Evolutionary conservation across 2,888 invertebrate species (phyloP), one percentile per base, ranked within the genome.

Genomic region (Limnephilus auricula): DNA sequence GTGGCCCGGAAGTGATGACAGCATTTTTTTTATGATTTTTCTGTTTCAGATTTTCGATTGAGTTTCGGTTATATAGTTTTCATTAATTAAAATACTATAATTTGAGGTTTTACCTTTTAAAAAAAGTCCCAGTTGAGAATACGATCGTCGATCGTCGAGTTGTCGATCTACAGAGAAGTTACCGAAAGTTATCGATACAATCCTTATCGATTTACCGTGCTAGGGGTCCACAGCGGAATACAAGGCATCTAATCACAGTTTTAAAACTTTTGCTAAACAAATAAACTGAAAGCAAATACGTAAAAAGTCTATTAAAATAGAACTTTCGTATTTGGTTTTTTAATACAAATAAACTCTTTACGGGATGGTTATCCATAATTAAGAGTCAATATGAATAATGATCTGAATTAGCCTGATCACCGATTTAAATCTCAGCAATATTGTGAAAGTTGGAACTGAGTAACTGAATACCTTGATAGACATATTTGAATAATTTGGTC

Each of bases 381-480:
- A n/a, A 9, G 25, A 25, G 65, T 65, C 65, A 65, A 25, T 25
- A n/a, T 65, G 6, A n/a, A 25, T 25, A 65, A 65, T 9, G 65
- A 65, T 65, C 65, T 65, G 65, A 65, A 65, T 65, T 25, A 18
- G 6, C 65, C 18, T 65, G 25, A 65, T 65, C 25, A 9, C 65
- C 25, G 2, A 65, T 65, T n/a, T 65, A n/a, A 65, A 65, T 25
- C 25, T 1, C 9, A 9, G 25, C 1, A 25, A 65, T 50, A 15
- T 50, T 50, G 18, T 50, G 18, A 50, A 65, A 65, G 6, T 65
- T 65, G 2, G 1, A 65, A 65, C 25, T 65, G n/a, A 65, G 45
- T 85, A 65, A 65, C 25, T 65, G n/a, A 65, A 85, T 85, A 40
- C 85, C 25, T 3, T 45, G 45, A 85, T 34, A 45, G 85, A 45